Conservation (phyloP, 1,140 invertebrate genomes). For the Aricia agestis region DNA sequence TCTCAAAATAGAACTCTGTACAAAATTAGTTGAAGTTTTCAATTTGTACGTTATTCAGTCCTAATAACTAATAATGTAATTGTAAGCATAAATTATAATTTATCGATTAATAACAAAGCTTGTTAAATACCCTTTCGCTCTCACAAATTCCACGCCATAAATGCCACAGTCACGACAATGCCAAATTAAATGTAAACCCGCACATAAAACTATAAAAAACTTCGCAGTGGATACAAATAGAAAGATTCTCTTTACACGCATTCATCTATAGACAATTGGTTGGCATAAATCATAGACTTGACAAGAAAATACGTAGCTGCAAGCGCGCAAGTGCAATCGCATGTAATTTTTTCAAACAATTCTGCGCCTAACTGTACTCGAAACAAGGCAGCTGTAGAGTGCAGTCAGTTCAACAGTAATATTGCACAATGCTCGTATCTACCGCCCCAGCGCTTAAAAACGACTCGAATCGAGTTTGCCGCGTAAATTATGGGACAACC, state of each 20-base stretch:
- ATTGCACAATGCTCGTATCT: constrained; percentile 39
- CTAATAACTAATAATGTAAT: too few relatives aligned
- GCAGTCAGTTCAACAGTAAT: constrained; percentile 16
- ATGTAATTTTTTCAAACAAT: constrained; percentile 25
- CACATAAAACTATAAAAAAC: constrained; percentile 58
- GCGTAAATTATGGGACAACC: constrained; percentile 71
- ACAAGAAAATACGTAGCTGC: constrained; percentile 58
- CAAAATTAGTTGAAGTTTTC: too few relatives aligned
- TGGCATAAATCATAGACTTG: constrained; percentile 68
- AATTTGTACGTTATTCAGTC: too few relatives aligned
- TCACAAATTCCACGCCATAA: constrained; percentile 58
- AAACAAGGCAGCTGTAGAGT: constrained; percentile 24
- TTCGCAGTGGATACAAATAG: constrained; percentile 50
- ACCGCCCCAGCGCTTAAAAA: constrained; percentile 67
- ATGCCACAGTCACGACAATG: constrained; percentile 57
- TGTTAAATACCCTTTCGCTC: constrained; percentile 38
- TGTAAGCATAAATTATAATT: constrained; percentile 13
- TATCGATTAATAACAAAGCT: constrained; percentile 17
- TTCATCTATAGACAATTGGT: constrained; percentile 66
- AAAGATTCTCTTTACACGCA: constrained; percentile 68
- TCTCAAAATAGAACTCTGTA: too few relatives aligned
- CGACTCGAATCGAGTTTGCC: constrained; percentile 59
- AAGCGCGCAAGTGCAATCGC: constrained; percentile 29
- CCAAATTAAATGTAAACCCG: constrained; percentile 67
- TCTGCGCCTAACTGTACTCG: constrained; percentile 25